Base-by-base conservation (phyloP, 2,888 invertebrate species). In the Drosophila nr. perissopoda region DNA sequence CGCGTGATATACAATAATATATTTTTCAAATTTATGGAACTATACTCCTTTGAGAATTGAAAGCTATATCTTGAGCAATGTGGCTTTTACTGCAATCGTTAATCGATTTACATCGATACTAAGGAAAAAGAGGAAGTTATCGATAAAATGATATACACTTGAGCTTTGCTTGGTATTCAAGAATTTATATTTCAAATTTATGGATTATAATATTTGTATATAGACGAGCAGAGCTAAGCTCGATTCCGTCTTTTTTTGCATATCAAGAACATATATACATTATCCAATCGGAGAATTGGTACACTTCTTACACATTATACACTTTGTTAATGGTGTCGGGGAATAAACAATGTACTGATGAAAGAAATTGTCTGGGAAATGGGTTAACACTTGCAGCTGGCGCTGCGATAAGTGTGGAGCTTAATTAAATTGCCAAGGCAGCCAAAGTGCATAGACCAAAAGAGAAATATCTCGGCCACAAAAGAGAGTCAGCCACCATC, bases 351-450 rank as follows among this genome's bases (percentile, higher is more conserved):
- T 21, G 16, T n/a, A 13, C 18, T 5, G 27, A 10, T 11, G 54
- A n/a, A 27, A 27, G 11, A 27, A 36, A 36, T 4, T 46, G 16
- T 11, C 33, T 51, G 36, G 11, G 68, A 40, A 21, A 34, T 57
- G 61, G 62, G 59, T 60, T 59, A 59, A 48, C 46, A 51, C 67
- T 62, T 46, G 49, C 54, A 29, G 49, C 61, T 49, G 42, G 42
- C 56, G 33, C 65, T 25, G 54, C 71, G 81, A 83, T 88, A 83
- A 83, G 89, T 81, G 89, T 68, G 83, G 75, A 83, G 83, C 79
- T 83, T 88, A 83, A 88, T 83, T 83, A 75, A 83, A 88, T 75
- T 88, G 68, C 54, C 65, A 81, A 62, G 60, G 42, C 56, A 52
- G 29, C 74, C 74, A 77, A 69, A 58, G 62, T 36, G 31, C 13